Percentiles rank a stretch among this genome's conserved stretches.
Conservation (phyloP, 2,113 vertebrate species). For the Lipophrys pholis region DNA sequence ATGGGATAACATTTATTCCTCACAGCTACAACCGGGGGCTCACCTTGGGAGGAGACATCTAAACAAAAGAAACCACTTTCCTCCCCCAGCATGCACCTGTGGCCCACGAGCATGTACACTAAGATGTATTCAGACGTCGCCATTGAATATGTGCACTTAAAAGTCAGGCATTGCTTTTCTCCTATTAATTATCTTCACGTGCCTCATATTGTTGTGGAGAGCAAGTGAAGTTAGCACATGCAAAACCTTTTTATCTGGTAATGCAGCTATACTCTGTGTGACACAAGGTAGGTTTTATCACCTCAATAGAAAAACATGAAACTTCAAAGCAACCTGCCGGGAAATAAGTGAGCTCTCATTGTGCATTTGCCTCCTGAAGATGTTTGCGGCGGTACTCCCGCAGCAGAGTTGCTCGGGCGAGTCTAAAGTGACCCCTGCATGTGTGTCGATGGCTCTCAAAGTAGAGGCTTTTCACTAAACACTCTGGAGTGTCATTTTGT, state of each 20-base stretch:
- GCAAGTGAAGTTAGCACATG: not conserved
- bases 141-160: not conserved
- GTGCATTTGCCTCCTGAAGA: not conserved
- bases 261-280: not conserved
- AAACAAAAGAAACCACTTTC: not conserved
- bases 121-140: not conserved
- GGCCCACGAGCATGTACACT: not conserved
- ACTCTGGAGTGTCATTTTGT: not conserved
- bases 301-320: slow-evolving; percentile 3
- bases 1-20: slow-evolving; percentile 13
- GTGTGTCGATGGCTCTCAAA: not conserved
- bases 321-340: slow-evolving; percentile 4
- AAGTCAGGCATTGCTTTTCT: slow-evolving; percentile 6
- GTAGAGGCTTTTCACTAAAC: slow-evolving; percentile 4
- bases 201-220: not conserved
- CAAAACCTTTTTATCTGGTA: not conserved
- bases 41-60: slow-evolving; percentile 11
- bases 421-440: not conserved
- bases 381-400: not conserved
- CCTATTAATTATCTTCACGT: not conserved
- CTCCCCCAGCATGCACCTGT: too few species aligned
- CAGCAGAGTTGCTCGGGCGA: not conserved
- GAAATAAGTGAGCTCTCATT: slow-evolving; percentile 1
- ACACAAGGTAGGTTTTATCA: not conserved
- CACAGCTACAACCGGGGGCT: not conserved